Evolutionary conservation across 2,888 invertebrate species (phyloP).

Genomic region (Agriopis leucophaearia): DNA sequence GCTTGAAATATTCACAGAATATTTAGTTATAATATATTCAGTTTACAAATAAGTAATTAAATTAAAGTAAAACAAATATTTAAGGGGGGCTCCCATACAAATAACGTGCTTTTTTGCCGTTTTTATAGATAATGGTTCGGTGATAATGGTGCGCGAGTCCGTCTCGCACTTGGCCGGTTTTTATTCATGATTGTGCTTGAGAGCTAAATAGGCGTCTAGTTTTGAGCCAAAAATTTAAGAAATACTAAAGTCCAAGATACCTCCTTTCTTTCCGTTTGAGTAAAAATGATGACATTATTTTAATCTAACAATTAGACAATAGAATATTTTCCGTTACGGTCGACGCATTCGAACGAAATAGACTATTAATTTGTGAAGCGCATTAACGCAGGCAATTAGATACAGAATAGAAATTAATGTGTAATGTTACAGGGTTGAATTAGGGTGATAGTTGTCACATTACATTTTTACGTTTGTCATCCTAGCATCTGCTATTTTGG

Average conservation of each 20-base stretch:
- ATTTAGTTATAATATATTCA: too few relatives aligned
- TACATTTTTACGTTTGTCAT: conserved; percentile 31
- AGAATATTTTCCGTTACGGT: conserved; percentile 51
- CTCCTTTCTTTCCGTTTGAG: too few relatives aligned
- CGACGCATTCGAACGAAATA: conserved; percentile 49
- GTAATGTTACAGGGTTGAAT: conserved; percentile 47
- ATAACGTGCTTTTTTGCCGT: too few relatives aligned
- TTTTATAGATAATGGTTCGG: too few relatives aligned
- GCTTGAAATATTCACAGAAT: too few relatives aligned
- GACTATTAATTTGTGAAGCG: conserved; percentile 59
- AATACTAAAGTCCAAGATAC: too few relatives aligned
- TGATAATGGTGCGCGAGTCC: too few relatives aligned
- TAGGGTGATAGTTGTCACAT: conserved; percentile 51
- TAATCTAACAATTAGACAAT: conserved; percentile 45
- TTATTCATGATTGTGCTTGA: background rate
- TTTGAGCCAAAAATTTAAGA: too few relatives aligned
- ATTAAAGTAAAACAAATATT: too few relatives aligned
- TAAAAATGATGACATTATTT: conserved; percentile 13
- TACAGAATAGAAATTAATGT: conserved; percentile 53
- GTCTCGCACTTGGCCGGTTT: background rate
- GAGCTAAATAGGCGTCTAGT: too few relatives aligned
- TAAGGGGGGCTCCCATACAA: too few relatives aligned
- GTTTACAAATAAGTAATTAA: too few relatives aligned
- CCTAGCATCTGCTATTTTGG: conserved; percentile 38
- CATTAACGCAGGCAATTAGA: conserved; percentile 64